Evolutionary conservation across 2,113 vertebrate genomes (phyloP).

Genomic region (Brachyistius frenatus): DNA sequence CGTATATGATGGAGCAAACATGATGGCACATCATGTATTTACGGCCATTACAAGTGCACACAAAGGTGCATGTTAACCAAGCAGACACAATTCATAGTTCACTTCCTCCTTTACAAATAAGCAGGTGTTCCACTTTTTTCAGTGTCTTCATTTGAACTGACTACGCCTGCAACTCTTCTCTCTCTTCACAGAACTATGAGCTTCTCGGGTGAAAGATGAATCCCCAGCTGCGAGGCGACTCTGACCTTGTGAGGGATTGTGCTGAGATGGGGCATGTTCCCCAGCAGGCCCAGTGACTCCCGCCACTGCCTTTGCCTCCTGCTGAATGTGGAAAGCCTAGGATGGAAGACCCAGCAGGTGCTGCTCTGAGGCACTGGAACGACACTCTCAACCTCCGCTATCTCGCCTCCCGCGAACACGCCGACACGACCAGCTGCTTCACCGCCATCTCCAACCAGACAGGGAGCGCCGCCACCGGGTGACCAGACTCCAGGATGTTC

Average conservation of each 20-base stretch:
- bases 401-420: neutral
- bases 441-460: constrained; percentile 37
- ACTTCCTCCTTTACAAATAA: neutral
- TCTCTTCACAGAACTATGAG: constrained; percentile 27
- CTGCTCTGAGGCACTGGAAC: constrained; percentile 48
- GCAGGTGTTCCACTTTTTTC: neutral
- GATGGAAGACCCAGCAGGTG: constrained; percentile 68
- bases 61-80: no score
- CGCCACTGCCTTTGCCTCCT: neutral
- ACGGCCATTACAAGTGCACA: no score
- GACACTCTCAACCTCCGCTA: constrained; percentile 15
- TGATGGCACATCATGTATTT: no score
- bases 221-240: neutral
- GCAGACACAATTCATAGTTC: neutral
- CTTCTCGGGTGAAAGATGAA: constrained; percentile 25
- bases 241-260: neutral
- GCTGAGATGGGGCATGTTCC: constrained; percentile 24
- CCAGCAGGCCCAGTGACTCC: constrained; percentile 33
- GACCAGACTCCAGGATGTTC: constrained; percentile 86
- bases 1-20: no score
- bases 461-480: constrained; percentile 16
- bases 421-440: neutral
- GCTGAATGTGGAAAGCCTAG: constrained; percentile 48
- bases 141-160: neutral
- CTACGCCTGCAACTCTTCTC: neutral